A percentile compares a stretch with the other conserved stretches of the same genome.
phyloP scores from a whole-genome alignment of 2,113 vertebrate genomes.

The Junco hyemalis region DNA sequence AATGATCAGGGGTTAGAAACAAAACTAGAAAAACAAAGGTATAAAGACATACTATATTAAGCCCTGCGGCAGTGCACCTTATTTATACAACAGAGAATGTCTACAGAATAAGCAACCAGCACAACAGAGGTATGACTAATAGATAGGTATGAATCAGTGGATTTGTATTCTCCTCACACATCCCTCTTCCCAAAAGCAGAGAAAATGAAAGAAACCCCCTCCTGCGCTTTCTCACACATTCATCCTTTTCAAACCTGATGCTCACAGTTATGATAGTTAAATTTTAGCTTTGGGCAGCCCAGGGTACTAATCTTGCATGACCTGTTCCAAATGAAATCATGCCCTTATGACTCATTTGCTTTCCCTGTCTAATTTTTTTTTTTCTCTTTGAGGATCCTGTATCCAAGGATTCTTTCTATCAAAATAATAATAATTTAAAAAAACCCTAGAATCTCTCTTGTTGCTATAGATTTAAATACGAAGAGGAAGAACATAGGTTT shows the following conservation, averaged over 20 bases:
- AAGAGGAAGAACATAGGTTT: neutral
- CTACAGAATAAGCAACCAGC: slow-evolving; percentile 56
- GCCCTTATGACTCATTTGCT: slow-evolving; percentile 29
- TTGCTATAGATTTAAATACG: neutral
- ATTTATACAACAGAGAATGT: slow-evolving; percentile 55
- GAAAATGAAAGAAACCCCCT: slow-evolving; percentile 47
- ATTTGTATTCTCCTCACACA: slow-evolving; percentile 48
- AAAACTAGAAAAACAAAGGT: slow-evolving; percentile 36
- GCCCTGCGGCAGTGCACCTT: slow-evolving; percentile 44
- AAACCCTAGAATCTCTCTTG: neutral
- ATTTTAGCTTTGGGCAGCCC: slow-evolving; percentile 30
- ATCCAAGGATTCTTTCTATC: neutral
- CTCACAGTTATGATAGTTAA: slow-evolving; percentile 27
- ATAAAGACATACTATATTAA: slow-evolving; percentile 49
- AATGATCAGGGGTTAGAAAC: neutral
- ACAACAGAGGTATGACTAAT: slow-evolving; percentile 61
- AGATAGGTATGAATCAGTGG: slow-evolving; percentile 39
- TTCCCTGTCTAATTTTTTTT: neutral
- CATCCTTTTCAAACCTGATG: slow-evolving; percentile 29
- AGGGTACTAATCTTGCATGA: slow-evolving; percentile 10
- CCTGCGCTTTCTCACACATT: slow-evolving; percentile 31
- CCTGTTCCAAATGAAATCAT: slow-evolving; percentile 20
- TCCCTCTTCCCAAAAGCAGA: slow-evolving; percentile 19
- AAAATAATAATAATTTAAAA: neutral
- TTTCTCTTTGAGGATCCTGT: neutral